phyloP scores from a whole-genome alignment of 2,113 vertebrate genomes.

The Hydrolagus affinis region DNA sequence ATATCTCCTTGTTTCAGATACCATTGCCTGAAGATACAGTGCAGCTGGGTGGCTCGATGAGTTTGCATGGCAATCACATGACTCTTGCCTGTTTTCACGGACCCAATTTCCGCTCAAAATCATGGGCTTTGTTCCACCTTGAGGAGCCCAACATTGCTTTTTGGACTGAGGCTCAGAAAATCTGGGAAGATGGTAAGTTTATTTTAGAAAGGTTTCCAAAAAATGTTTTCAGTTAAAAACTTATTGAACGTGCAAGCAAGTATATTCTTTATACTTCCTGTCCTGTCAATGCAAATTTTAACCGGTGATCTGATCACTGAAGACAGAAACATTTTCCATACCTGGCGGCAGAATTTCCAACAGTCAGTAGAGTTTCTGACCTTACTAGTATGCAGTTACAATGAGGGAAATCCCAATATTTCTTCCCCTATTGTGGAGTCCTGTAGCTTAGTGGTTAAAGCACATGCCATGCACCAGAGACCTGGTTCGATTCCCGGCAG shows the following conservation, averaged over 20 bases:
- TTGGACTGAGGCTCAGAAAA: conserved; percentile 97
- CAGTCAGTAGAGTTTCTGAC: too few relatives aligned
- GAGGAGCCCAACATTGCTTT: conserved; percentile 98
- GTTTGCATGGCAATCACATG: conserved; percentile 95
- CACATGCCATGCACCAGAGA: too few relatives aligned
- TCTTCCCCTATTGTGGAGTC: too few relatives aligned
- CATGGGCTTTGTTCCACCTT: conserved; percentile 92
- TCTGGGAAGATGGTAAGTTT: conserved; percentile 84
- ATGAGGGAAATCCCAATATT: too few relatives aligned
- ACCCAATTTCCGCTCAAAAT: conserved; percentile 95
- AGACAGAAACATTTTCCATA: too few relatives aligned
- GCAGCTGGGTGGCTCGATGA: conserved; percentile 94
- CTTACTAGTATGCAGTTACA: too few relatives aligned
- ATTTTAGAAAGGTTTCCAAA: neutral
- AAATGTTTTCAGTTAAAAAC: neutral
- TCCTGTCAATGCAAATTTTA: neutral
- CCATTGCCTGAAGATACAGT: conserved; percentile 88
- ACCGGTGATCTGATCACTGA: too few relatives aligned
- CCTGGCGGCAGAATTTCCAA: too few relatives aligned
- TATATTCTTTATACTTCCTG: neutral
- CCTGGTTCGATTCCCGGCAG: too few relatives aligned
- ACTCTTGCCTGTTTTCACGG: conserved; percentile 95
- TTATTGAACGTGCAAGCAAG: neutral
- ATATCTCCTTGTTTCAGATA: conserved; percentile 93
- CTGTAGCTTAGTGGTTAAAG: too few relatives aligned